Base-by-base conservation (phyloP, 2,113 vertebrate genomes). In the Aldabrachelys gigantea region DNA sequence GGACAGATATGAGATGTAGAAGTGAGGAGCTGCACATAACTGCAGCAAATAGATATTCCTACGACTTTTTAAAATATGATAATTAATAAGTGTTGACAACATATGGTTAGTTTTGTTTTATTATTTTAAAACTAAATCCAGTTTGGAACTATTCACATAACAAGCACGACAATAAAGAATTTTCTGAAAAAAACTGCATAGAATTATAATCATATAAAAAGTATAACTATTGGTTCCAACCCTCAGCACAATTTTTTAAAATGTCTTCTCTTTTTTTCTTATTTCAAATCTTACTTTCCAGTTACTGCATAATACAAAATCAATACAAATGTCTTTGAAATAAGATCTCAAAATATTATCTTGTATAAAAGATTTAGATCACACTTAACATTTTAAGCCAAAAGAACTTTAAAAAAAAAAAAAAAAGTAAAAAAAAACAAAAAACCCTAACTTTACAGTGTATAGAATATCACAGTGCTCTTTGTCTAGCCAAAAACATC, bases 101-200 rank as follows among this genome's bases (percentile, higher is more conserved):
- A 47, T 47, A 27, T 78, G 75, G 6, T 47, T 2, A 1, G 53
- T 89, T 94, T 89, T 29, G 49, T 90, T 91, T 53, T 89, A 78
- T 72, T 72, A 25, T 69, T 89, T 88, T 90, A 84, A 92, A 93
- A 59, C 31, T 35, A 38, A 4, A 44, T 84, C 84, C 49, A 87
- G 0, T 0, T 82, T 84, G 80, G 25, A 25, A 38, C 89, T 94
- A 89, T 76, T 94, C 49, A 84, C 85, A 80, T 82, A 91, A 78
- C 82, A 87, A 82, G 90, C 41, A 76, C 47, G 25, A 44, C 41
- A 47, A 25, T 92, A 82, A 62, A 31, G 59, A 90, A 31, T 85
- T 96, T 93, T 47, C 41, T 91, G 89, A 90, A 93, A 41, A 41
- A n/a, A 44, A n/a, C 8, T 80, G 50, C 35, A 84, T 86, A 56